Evolutionary conservation across 92 coral and sea anemone species (phyloP).

Genomic region (Palythoa grandiflora): DNA sequence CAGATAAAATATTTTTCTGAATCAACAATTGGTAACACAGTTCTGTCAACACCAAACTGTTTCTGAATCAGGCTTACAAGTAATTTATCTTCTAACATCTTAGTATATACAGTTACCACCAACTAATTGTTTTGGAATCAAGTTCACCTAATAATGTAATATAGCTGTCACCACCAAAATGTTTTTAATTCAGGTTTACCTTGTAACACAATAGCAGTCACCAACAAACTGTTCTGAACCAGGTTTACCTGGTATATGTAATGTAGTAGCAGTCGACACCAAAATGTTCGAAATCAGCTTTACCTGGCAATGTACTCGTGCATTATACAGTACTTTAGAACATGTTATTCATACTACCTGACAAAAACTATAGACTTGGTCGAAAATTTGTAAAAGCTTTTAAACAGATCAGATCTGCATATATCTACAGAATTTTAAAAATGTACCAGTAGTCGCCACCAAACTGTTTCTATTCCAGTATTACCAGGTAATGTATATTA

Average conservation of each 20-base stretch:
- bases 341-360: too few species aligned
- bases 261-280: too few species aligned
- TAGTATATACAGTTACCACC: too few species aligned
- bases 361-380: too few species aligned
- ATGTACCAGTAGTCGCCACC: not conserved
- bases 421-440: too few species aligned
- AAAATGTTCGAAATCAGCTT: not conserved
- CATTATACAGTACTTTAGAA: too few species aligned
- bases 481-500: not conserved
- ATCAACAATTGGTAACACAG: not conserved
- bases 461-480: conserved; percentile 85
- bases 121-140: conserved; percentile 63
- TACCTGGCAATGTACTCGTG: not conserved
- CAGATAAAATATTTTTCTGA: not conserved
- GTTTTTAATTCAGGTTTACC: conserved; percentile 45
- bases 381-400: too few species aligned
- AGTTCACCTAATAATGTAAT: not conserved
- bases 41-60: too few species aligned
- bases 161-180: not conserved
- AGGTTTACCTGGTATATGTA: not conserved
- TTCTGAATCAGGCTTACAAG: conserved; percentile 63
- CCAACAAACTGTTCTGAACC: conserved; percentile 96
- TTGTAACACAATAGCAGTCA: conserved; percentile 85
- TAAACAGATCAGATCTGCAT: too few species aligned
- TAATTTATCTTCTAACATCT: too few species aligned